Evolutionary conservation across 2,888 invertebrate genomes (phyloP), one percentile per base, ranked within the genome.

Genomic region (Orthonevra nobilis): DNA sequence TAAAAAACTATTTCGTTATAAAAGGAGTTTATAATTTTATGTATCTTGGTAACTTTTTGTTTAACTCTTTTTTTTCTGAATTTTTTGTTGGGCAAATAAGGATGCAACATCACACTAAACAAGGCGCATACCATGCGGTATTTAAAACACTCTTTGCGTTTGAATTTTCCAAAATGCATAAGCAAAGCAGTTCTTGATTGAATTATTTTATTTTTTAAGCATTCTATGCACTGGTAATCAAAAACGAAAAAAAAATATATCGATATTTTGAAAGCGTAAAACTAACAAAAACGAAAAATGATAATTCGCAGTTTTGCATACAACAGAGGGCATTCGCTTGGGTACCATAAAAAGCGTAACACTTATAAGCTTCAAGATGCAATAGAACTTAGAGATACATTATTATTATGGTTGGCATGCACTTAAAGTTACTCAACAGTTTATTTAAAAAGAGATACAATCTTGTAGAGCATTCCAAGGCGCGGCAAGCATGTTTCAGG

Each of bases 61-160:
- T 54, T 48, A 26, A 52, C 40, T 23, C 19, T 42, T 42, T 44
- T 50, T 70, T 72, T 64, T 54, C 38, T 69, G 56, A 63, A 70
- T 63, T 61, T 28, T n/a, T n/a, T n/a, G n/a, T n/a, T 58, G 77
- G 70, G 38, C 58, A 20, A 77, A 58, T 77, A 64, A 60, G 72
- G 70, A 72, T 72, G 70, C 77, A 77, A 64, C 64, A 64, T 58
- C 64, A 70, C 64, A 72, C 70, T 72, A 74, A 64, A 26, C 26
- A 44, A 34, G 58, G 48, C 46, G 64, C 64, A 64, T 48, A 15
- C 40, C 77, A 75, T 75, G 70, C 75, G 54, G 14, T 56, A 30
- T 32, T 54, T 9, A 32, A 28, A 19, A n/a, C 14, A 30, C n/a
- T n/a, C n/a, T n/a, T n/a, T n/a, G n/a, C n/a, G n/a, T n/a, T n/a